Evolutionary conservation across 2,888 invertebrate species (phyloP).

Genomic region (Mellilla xanthometata): DNA sequence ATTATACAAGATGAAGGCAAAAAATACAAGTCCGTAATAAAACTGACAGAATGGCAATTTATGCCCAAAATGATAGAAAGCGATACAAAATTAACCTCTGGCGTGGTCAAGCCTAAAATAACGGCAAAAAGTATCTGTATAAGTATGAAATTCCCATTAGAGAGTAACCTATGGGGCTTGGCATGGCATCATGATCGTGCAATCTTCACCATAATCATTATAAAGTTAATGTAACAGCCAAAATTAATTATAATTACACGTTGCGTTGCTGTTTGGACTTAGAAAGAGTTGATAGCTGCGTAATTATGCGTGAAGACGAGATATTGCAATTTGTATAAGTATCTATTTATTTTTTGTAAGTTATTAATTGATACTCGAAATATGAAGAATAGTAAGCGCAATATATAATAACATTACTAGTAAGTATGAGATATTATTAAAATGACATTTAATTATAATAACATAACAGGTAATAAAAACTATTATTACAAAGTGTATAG

Average conservation of each 20-base stretch:
- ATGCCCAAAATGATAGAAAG: constrained; percentile 24
- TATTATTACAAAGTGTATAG: too few species aligned
- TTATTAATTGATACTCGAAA: too few species aligned
- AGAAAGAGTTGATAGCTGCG: constrained; percentile 11
- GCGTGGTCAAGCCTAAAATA: constrained; percentile 24
- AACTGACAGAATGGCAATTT: constrained; percentile 14
- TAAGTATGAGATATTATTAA: too few species aligned
- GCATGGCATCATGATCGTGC: constrained; percentile 49
- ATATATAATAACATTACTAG: too few species aligned
- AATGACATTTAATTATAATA: too few species aligned
- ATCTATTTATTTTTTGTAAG: too few species aligned
- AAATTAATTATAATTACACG: constrained; percentile 67
- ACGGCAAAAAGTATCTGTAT: constrained; percentile 18
- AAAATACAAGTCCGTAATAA: neutral
- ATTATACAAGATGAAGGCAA: neutral
- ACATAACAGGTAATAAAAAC: too few species aligned
- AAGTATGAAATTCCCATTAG: constrained; percentile 36
- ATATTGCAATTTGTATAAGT: neutral
- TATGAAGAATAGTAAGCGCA: too few species aligned
- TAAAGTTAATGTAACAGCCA: constrained; percentile 49
- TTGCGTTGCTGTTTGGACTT: constrained; percentile 26
- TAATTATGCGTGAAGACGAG: neutral
- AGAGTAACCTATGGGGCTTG: constrained; percentile 41
- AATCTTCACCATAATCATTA: constrained; percentile 53
- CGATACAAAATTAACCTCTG: constrained; percentile 29